Evolutionary conservation across 2,888 invertebrate genomes (phyloP).

Genomic region (Mantis religiosa): DNA sequence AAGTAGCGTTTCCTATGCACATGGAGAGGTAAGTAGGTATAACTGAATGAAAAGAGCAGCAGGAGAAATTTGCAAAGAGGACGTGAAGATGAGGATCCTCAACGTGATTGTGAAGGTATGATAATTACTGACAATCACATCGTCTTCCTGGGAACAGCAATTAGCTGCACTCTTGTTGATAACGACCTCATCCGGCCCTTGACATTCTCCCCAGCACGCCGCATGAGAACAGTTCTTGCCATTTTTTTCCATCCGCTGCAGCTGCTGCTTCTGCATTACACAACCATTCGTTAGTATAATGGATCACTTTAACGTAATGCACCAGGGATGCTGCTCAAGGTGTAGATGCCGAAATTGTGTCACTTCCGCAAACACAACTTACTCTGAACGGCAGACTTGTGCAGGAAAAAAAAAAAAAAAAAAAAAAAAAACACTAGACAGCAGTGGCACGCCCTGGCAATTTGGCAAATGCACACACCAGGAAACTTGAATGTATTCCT

Average conservation of each 20-base stretch:
- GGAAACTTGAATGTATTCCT: too few species aligned
- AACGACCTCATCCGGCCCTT: not conserved
- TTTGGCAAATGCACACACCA: too few species aligned
- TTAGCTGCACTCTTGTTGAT: not conserved
- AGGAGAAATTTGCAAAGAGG: too few species aligned
- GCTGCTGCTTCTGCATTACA: not conserved
- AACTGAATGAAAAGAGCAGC: too few species aligned
- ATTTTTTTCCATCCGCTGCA: not conserved
- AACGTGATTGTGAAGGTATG: too few species aligned
- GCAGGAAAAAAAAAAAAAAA: too few species aligned
- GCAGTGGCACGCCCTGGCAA: too few species aligned
- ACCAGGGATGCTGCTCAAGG: not conserved
- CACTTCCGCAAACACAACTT: not conserved
- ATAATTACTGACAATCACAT: not conserved
- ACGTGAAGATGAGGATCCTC: too few species aligned
- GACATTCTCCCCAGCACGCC: not conserved
- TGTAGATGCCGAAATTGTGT: not conserved
- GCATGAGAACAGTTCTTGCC: not conserved
- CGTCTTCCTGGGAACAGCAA: not conserved
- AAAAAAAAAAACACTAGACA: too few species aligned
- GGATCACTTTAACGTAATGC: not conserved
- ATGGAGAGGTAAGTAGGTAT: too few species aligned
- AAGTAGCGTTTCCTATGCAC: too few species aligned
- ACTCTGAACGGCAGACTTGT: too few species aligned
- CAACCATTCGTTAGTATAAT: not conserved